These are phyloP conservation scores for Stenodera caucasica DNA, from an alignment of 2,888 invertebrate species.

Conservation along the genomic window DNA sequence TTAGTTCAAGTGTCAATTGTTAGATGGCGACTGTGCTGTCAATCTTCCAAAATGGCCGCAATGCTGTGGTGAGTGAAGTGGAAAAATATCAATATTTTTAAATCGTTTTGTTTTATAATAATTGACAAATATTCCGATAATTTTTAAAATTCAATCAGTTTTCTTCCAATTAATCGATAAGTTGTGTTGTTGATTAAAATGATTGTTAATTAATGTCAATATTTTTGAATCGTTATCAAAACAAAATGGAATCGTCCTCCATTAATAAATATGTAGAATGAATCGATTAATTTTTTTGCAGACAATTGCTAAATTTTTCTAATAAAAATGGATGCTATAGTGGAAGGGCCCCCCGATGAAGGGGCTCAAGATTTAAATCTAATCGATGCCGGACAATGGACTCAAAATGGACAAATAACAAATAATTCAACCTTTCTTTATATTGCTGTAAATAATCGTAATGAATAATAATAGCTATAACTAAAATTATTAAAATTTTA, in stretches of 20 bases:
- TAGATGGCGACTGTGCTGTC: background rate
- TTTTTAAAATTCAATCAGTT: background rate
- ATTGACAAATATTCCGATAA: background rate
- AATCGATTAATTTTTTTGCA: slow-evolving; percentile 3
- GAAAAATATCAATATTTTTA: background rate
- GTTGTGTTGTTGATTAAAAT: background rate
- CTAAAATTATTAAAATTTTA: slow-evolving; percentile 27
- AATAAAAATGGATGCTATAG: slow-evolving; percentile 43
- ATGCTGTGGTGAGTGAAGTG: background rate
- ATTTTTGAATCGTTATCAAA: background rate
- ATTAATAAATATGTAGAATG: slow-evolving; percentile 6
- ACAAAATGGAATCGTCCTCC: slow-evolving; percentile 34
- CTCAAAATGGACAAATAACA: slow-evolving; percentile 25
- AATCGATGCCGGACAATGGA: slow-evolving; percentile 41
- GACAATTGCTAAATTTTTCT: background rate
- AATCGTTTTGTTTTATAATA: background rate
- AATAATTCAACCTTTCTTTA: slow-evolving; percentile 49
- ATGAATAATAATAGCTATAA: slow-evolving; percentile 11
- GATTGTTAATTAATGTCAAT: background rate
- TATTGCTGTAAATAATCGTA: slow-evolving; percentile 48
- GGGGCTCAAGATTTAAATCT: slow-evolving; percentile 41
- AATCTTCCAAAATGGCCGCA: background rate
- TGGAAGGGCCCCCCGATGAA: slow-evolving; percentile 43
- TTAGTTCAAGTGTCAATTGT: background rate
- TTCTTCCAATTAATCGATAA: slow-evolving; percentile 13